Percentiles rank a stretch among this genome's conserved stretches.
Evolutionary conservation across 1,140 invertebrate genomes (phyloP).

Genomic region (Argopecten irradians): DNA sequence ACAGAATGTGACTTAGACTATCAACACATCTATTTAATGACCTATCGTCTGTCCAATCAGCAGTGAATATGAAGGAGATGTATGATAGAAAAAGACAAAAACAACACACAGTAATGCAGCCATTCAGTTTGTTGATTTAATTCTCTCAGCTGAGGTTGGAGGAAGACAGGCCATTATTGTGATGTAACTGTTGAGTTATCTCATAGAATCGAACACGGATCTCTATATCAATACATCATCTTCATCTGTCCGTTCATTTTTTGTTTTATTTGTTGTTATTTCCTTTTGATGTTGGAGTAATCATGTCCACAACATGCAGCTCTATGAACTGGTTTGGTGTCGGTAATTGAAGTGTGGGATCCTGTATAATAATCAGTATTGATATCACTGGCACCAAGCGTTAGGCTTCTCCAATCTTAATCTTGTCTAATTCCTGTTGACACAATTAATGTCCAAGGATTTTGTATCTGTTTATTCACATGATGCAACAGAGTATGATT

Average conservation of each 20-base stretch:
- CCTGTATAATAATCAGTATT: not conserved
- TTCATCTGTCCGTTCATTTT: not conserved
- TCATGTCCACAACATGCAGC: not conserved
- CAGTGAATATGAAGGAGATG: not conserved
- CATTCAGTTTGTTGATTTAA: not conserved
- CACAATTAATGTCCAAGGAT: no score
- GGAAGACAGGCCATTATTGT: not conserved
- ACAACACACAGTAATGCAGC: not conserved
- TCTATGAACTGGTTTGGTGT: not conserved
- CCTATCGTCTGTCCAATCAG: not conserved
- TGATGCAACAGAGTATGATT: no score
- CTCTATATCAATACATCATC: constrained; percentile 16
- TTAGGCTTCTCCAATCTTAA: no score
- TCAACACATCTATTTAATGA: not conserved
- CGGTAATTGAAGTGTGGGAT: not conserved
- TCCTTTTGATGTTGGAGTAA: not conserved
- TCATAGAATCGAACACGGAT: not conserved
- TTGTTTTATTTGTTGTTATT: not conserved
- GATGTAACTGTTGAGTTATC: not conserved
- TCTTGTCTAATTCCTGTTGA: no score
- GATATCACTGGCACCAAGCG: no score
- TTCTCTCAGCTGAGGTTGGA: not conserved
- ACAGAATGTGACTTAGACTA: no score
- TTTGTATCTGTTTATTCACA: no score
- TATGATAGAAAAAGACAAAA: not conserved